Conservation (phyloP, 2,888 invertebrate species). For the Sarcophaga carnaria region DNA sequence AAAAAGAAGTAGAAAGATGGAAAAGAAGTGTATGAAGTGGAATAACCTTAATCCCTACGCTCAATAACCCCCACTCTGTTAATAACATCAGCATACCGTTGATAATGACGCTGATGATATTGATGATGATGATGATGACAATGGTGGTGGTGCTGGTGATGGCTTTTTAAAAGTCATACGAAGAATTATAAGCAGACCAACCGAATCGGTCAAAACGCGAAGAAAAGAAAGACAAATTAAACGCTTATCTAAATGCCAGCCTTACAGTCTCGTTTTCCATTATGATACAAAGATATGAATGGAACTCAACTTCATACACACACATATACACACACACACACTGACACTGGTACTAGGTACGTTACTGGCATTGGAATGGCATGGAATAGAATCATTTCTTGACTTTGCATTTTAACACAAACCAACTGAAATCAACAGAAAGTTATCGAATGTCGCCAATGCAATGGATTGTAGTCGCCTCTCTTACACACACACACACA, state of each 20-base stretch:
- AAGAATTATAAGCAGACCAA: neutral
- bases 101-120: conserved; percentile 50
- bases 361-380: too few species aligned
- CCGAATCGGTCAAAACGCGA: neutral
- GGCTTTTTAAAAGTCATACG: conserved; percentile 61
- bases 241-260: conserved; percentile 82
- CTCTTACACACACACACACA: conserved; percentile 55
- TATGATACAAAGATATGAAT: conserved; percentile 81
- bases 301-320: conserved; percentile 50
- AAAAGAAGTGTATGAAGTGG: conserved; percentile 18
- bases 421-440: conserved; percentile 73
- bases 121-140: conserved; percentile 25
- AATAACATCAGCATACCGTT: conserved; percentile 68
- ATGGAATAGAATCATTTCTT: neutral
- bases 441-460: conserved; percentile 79
- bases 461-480: conserved; percentile 71
- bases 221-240: conserved; percentile 68
- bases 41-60: conserved; percentile 62
- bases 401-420: conserved; percentile 43
- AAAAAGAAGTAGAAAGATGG: neutral
- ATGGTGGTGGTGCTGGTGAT: conserved; percentile 39
- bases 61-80: conserved; percentile 68
- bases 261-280: conserved; percentile 83
- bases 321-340: neutral
- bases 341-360: neutral